Conservation (phyloP, 1,140 invertebrate species). For the Drosophila willistoni region DNA sequence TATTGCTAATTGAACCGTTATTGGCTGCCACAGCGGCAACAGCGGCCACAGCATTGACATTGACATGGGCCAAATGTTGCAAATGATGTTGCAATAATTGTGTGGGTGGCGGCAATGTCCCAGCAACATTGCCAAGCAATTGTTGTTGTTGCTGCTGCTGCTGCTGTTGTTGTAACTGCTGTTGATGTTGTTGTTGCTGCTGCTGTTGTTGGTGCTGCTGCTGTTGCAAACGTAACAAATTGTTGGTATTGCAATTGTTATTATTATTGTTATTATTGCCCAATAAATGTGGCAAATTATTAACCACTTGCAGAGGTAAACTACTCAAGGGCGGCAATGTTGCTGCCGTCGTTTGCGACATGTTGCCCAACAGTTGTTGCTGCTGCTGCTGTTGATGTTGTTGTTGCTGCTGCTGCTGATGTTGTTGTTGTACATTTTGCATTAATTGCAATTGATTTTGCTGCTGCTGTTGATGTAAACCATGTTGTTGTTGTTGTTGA, state of each 20-base stretch:
- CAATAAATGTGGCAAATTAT: slow-evolving; percentile 79
- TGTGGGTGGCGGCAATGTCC: slow-evolving; percentile 67
- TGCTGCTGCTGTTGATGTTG: slow-evolving; percentile 72
- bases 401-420: slow-evolving; percentile 68
- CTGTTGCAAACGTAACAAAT: slow-evolving; percentile 23
- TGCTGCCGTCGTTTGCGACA: slow-evolving; percentile 52
- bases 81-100: slow-evolving; percentile 81
- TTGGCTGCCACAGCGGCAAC: slow-evolving; percentile 71
- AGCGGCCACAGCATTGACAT: slow-evolving; percentile 75
- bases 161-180: slow-evolving; percentile 39
- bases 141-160: slow-evolving; percentile 59
- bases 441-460: slow-evolving; percentile 68
- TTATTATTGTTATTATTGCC: slow-evolving; percentile 39
- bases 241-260: slow-evolving; percentile 39
- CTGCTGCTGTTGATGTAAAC: slow-evolving; percentile 58
- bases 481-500: slow-evolving; percentile 61
- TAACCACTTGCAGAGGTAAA: slow-evolving; percentile 78
- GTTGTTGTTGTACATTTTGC: slow-evolving; percentile 56
- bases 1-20: slow-evolving; percentile 49
- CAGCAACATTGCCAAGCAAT: slow-evolving; percentile 61
- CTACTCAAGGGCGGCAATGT: slow-evolving; percentile 76
- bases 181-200: slow-evolving; percentile 46
- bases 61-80: slow-evolving; percentile 81
- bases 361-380: slow-evolving; percentile 71
- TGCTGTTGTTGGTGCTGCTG: slow-evolving; percentile 42